Percentiles rank a stretch among this genome's conserved stretches.
phyloP scores from a whole-genome alignment of 2,797 vertebrate genomes.

The Trachops cirrhosus region DNA sequence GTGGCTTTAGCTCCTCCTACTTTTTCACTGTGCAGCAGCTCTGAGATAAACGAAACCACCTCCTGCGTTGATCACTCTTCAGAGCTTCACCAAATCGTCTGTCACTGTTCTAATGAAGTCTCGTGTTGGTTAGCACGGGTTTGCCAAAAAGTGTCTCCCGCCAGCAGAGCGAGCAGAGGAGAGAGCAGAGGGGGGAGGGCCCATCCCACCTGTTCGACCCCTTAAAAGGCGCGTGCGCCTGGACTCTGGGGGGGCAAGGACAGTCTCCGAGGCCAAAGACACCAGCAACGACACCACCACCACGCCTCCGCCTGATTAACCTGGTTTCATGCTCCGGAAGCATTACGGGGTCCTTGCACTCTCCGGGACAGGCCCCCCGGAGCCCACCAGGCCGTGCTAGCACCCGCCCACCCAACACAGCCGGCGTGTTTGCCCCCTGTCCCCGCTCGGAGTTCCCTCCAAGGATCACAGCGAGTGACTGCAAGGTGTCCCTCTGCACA shows the following conservation, averaged over 20 bases:
- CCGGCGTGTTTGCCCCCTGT: rapidly evolving
- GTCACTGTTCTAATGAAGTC: not conserved
- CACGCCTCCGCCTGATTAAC: not conserved
- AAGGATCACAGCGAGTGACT: not conserved
- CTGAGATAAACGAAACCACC: rapidly evolving
- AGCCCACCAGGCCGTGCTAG: not conserved
- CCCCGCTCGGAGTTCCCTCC: not conserved
- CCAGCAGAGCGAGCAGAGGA: rapidly evolving
- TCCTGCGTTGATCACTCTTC: not conserved
- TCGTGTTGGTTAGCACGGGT: not conserved
- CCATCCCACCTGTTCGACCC: no score
- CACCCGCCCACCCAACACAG: rapidly evolving
- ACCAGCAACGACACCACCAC: rapidly evolving
- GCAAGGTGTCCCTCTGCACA: not conserved
- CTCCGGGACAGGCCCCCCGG: rapidly evolving
- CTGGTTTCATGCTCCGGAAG: rapidly evolving
- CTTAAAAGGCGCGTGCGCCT: rapidly evolving
- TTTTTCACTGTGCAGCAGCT: not conserved
- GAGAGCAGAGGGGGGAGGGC: rapidly evolving
- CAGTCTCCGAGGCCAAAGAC: no score
- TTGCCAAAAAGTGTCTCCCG: not conserved
- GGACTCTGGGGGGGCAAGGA: rapidly evolving
- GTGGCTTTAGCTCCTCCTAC: not conserved
- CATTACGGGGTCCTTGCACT: rapidly evolving
- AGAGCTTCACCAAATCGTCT: rapidly evolving